Conservation (phyloP, 2,797 vertebrate species). For the Tadarida brasiliensis region DNA sequence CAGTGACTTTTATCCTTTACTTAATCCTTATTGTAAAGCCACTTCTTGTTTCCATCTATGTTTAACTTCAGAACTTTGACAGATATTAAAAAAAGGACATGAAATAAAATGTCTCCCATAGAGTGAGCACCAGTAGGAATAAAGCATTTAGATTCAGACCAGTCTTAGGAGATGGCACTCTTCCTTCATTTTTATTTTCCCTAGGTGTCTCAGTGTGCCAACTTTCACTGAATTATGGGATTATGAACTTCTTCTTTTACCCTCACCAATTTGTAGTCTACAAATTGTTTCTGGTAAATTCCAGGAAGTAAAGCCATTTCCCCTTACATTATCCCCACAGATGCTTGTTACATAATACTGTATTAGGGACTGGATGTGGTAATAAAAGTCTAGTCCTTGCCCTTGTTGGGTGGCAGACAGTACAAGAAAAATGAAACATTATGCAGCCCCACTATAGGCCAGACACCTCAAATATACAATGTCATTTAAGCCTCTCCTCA, state of each 20-base stretch:
- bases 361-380: background rate
- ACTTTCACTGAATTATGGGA: background rate
- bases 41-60: background rate
- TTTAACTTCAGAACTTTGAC: conserved; percentile 24
- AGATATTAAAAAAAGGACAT: background rate
- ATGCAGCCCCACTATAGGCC: background rate
- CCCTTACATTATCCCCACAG: background rate
- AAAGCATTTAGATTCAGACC: background rate
- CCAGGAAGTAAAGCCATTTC: background rate
- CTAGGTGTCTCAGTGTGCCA: background rate
- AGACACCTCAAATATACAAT: background rate
- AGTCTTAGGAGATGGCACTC: background rate
- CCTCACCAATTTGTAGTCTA: background rate
- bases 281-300: background rate
- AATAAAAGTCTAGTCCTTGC: background rate
- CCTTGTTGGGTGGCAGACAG: background rate
- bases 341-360: background rate
- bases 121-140: background rate
- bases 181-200: background rate
- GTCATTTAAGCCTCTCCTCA: background rate
- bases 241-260: background rate
- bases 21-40: background rate
- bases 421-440: background rate
- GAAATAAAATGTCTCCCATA: background rate
- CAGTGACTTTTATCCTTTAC: background rate